Base-by-base conservation (phyloP, 1,140 invertebrate species). In the Zophobas atratus region DNA sequence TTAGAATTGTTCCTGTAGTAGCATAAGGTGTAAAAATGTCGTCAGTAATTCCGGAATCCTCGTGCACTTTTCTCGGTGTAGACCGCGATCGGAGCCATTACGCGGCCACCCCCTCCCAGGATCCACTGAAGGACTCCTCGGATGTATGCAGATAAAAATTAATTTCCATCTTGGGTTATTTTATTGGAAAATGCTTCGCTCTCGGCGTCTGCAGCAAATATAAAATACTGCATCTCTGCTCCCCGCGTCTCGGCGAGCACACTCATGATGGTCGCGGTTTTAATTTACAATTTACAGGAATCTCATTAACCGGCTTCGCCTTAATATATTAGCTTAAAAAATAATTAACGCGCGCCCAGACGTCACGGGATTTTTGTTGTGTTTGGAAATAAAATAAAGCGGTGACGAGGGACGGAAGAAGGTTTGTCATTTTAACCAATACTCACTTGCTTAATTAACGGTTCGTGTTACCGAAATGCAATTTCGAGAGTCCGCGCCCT, bases 101-200 rank as follows among this genome's bases (percentile, higher is more conserved):
- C 20, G 49, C 49, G 49, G 49, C 49, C 20, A 20, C n/a, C 4
- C 6, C n/a, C n/a, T 20, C 49, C 49, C 6, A 51, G 6, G 6
- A 51, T 51, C 3, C 20, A 20, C 4, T 20, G 49, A 51, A 20
- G 49, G 20, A 51, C 49, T 51, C 6, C 35, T 75, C 76, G 70
- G 63, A 79, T 76, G 57, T 76, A 79, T 79, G 77, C 78, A 77
- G 78, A 79, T 79, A 79, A 77, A 79, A 79, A 79, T 79, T 77
- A 77, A 79, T 79, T 79, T 77, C 78, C 78, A 79, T 77, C 78
- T 73, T 79, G 74, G 67, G 78, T 79, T 76, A 79, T 76, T 79
- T 79, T 79, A 79, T 79, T 79, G 78, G 78, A 77, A 79, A 79
- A 79, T 79, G 78, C 78, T 53, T 75, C 72, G 73, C 56, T 78